Percentiles rank a stretch among this genome's conserved stretches.
phyloP scores from a whole-genome alignment of 2,113 vertebrate species.

The Ancistrus triradiatus region DNA sequence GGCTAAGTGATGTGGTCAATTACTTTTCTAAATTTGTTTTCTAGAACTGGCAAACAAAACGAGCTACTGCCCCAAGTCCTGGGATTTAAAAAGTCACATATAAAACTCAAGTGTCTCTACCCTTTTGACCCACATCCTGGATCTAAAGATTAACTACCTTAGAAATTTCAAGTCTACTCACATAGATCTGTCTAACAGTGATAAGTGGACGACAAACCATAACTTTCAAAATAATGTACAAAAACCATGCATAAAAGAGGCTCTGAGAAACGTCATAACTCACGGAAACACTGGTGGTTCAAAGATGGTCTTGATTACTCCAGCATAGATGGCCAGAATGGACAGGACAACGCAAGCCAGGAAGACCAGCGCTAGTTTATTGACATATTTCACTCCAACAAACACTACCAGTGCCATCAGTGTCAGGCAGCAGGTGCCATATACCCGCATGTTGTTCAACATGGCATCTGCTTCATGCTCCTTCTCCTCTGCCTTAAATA shows the following conservation, averaged over 20 bases:
- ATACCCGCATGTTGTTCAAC: constrained; percentile 92
- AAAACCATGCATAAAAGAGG: too few species aligned
- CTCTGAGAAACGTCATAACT: too few species aligned
- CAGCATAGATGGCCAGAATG: constrained; percentile 91
- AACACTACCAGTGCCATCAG: constrained; percentile 90
- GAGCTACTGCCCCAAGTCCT: too few species aligned
- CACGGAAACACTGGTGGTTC: constrained; percentile 85
- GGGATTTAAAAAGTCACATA: too few species aligned
- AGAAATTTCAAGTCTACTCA: too few species aligned
- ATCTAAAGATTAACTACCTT: too few species aligned
- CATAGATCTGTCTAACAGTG: too few species aligned
- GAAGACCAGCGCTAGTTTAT: constrained; percentile 91
- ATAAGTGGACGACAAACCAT: too few species aligned
- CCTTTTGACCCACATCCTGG: not conserved
- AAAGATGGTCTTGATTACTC: constrained; percentile 90
- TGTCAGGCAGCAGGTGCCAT: constrained; percentile 81
- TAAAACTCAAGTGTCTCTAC: not conserved
- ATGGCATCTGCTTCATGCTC: constrained; percentile 65
- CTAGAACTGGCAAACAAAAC: too few species aligned
- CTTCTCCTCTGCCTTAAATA: constrained; percentile 71
- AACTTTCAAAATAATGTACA: too few species aligned
- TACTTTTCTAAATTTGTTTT: too few species aligned
- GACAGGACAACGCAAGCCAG: constrained; percentile 92
- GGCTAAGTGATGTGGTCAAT: too few species aligned
- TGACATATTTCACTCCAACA: constrained; percentile 94